Evolutionary conservation across 1,140 invertebrate genomes (phyloP).

Genomic region (Papilio aristodemus): DNA sequence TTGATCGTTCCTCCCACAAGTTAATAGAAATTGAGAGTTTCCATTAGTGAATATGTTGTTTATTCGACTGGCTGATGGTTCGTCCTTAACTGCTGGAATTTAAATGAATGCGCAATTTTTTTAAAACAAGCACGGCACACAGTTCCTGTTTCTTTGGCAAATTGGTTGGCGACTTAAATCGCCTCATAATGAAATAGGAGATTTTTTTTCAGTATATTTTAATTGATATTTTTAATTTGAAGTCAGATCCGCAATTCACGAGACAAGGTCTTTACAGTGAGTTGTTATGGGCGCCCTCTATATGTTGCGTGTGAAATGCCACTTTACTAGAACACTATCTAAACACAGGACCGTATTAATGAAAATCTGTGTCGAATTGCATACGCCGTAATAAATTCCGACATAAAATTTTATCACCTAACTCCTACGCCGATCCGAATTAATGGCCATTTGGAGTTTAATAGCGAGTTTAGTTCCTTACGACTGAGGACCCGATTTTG

Average conservation of each 20-base stretch:
- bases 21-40: slow-evolving; percentile 2
- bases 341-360: slow-evolving; percentile 32
- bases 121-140: no score
- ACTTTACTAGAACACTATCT: slow-evolving; percentile 35
- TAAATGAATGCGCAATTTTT: no score
- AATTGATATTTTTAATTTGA: slow-evolving; percentile 5
- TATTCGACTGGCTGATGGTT: no score
- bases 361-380: slow-evolving; percentile 35
- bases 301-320: slow-evolving; percentile 36
- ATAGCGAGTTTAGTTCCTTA: slow-evolving; percentile 40
- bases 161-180: slow-evolving; percentile 27
- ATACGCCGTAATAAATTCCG: slow-evolving; percentile 43
- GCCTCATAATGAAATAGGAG: slow-evolving; percentile 32
- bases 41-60: neutral
- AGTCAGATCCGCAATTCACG: slow-evolving; percentile 9
- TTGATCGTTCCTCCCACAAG: slow-evolving; percentile 22
- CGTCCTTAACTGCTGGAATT: no score
- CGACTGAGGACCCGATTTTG: slow-evolving; percentile 56
- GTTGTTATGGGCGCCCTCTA: neutral
- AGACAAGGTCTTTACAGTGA: neutral
- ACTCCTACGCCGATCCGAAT: slow-evolving; percentile 43
- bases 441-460: slow-evolving; percentile 45
- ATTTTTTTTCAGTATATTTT: neutral
- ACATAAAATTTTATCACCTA: slow-evolving; percentile 58
- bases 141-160: neutral